Conservation (phyloP, 2,888 invertebrate species). For the Coleophora flavipennella region DNA sequence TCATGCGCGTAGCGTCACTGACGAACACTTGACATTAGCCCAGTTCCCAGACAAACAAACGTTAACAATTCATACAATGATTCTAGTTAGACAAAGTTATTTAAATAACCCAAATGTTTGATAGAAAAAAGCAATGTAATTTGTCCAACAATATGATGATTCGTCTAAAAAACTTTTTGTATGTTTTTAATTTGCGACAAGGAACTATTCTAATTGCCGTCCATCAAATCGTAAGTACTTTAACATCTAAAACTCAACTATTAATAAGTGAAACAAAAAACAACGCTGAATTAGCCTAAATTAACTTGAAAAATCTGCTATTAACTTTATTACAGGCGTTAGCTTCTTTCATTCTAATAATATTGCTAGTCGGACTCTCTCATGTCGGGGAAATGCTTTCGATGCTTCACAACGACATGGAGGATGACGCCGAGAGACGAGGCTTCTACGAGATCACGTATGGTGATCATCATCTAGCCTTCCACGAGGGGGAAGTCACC, state of each 20-base stretch:
- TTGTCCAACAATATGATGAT: conserved; percentile 56
- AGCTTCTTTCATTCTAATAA: conserved; percentile 60
- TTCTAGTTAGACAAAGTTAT: conserved; percentile 19
- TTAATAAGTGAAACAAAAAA: neutral
- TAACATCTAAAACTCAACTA: neutral
- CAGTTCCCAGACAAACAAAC: conserved; percentile 38
- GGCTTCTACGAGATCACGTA: conserved; percentile 50
- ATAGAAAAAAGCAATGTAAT: conserved; percentile 55
- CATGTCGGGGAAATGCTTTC: conserved; percentile 63
- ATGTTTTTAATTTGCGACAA: conserved; percentile 66
- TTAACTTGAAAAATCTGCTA: conserved; percentile 1
- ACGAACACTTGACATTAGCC: conserved; percentile 17
- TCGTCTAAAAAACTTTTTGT: conserved; percentile 62
- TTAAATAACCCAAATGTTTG: conserved; percentile 54
- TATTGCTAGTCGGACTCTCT: conserved; percentile 61
- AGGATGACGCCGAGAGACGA: conserved; percentile 59
- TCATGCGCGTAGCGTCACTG: conserved; percentile 41
- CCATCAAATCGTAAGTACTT: conserved; percentile 67
- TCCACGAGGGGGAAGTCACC: conserved; percentile 51
- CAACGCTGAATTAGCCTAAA: neutral
- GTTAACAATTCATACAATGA: conserved; percentile 35
- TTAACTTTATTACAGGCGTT: conserved; percentile 41
- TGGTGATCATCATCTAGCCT: conserved; percentile 37
- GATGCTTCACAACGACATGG: conserved; percentile 65
- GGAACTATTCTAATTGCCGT: conserved; percentile 68